These are phyloP conservation scores for Pterocles gutturalis DNA, from an alignment of 2,113 vertebrate species.

Conservation along the genomic window DNA sequence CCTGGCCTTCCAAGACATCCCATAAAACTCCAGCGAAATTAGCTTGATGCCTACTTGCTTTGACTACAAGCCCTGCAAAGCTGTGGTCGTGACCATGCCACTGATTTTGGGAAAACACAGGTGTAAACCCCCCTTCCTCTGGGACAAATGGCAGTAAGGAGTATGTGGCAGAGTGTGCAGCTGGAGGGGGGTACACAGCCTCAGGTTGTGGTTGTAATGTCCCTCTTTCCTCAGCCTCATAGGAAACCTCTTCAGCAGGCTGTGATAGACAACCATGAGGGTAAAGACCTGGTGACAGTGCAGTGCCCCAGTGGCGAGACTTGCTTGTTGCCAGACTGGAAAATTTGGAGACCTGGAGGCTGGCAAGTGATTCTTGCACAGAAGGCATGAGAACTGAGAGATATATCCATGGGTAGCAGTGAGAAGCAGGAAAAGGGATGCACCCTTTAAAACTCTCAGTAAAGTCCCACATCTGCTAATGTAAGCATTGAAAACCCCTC, in stretches of 20 bases:
- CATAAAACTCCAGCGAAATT: neutral
- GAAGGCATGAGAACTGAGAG: neutral
- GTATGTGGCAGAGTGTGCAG: neutral
- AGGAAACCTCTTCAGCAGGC: neutral
- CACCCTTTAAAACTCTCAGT: neutral
- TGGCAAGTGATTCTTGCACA: neutral
- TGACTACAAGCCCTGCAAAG: neutral
- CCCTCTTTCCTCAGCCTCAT: neutral
- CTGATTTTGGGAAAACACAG: neutral
- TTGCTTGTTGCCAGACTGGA: neutral
- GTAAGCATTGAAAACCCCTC: neutral
- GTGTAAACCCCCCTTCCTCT: rapidly evolving
- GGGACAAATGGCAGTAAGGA: neutral
- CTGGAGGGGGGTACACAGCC: neutral
- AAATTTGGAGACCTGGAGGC: neutral
- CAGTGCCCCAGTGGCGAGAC: no score
- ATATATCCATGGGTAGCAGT: neutral
- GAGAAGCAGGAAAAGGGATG: rapidly evolving
- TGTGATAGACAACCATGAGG: neutral
- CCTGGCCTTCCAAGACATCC: neutral
- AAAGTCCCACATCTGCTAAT: neutral
- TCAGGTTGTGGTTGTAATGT: neutral
- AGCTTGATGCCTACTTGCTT: neutral
- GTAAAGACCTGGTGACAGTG: neutral
- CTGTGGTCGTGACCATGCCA: neutral